Percentiles rank a stretch among this genome's conserved stretches.
These are phyloP conservation scores for Nephrotoma guestfalica DNA, from an alignment of 2,888 invertebrate species.

Conservation along the genomic window DNA sequence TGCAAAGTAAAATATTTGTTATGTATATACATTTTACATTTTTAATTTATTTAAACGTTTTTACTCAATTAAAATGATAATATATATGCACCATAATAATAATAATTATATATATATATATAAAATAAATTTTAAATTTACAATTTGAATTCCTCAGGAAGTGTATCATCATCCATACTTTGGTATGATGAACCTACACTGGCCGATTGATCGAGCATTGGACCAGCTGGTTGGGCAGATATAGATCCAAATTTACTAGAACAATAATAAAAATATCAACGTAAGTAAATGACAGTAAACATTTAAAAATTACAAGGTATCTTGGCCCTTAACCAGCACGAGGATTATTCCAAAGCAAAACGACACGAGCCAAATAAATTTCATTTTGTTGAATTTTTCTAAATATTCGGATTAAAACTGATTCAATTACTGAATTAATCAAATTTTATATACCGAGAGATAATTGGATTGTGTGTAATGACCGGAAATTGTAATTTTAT, in stretches of 20 bases:
- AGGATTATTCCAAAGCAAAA: not conserved
- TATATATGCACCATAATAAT: not conserved
- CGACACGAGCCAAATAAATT: not conserved
- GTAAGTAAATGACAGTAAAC: not conserved
- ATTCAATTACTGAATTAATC: not conserved
- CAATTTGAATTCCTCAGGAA: not conserved
- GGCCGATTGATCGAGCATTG: not conserved
- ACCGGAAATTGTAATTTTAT: not conserved
- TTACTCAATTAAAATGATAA: not conserved
- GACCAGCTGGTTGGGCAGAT: not conserved
- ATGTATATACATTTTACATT: not conserved
- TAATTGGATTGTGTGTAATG: not conserved
- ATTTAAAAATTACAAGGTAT: not conserved
- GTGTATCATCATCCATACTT: not conserved
- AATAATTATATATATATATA: not conserved
- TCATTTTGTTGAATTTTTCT: not conserved
- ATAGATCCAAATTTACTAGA: not conserved
- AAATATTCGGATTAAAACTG: not conserved
- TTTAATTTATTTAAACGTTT: not conserved
- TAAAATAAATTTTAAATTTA: not conserved
- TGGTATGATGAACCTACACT: not conserved
- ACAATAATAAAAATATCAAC: not conserved
- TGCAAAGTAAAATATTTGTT: not conserved
- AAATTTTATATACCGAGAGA: not conserved
- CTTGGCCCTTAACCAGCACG: not conserved